Conservation (phyloP, 2,113 vertebrate genomes). For the Pluvianellus socialis region DNA sequence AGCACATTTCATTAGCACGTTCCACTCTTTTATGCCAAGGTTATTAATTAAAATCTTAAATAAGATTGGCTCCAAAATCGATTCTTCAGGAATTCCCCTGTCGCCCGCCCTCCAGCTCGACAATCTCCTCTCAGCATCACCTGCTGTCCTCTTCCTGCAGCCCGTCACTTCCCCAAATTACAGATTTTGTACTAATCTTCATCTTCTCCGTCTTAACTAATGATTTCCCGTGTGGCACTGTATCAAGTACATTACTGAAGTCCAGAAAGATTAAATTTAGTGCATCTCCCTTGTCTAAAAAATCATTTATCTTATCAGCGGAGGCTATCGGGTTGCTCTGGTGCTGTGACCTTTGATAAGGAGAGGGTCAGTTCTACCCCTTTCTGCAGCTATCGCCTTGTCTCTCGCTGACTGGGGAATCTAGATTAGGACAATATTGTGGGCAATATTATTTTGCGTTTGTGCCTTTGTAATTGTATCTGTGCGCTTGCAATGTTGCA, state of each 20-base stretch:
- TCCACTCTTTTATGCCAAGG: slow-evolving; percentile 40
- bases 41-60: slow-evolving; percentile 67
- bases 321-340: not conserved
- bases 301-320: not conserved
- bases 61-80: slow-evolving; percentile 47
- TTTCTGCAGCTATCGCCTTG: not conserved
- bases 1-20: slow-evolving; percentile 49
- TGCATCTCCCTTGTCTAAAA: not conserved
- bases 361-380: not conserved
- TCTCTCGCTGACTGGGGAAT: not conserved
- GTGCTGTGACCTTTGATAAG: not conserved
- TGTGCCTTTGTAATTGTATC: not conserved
- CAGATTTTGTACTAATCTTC: not conserved
- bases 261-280: slow-evolving; percentile 42
- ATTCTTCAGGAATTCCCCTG: slow-evolving; percentile 52
- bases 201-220: slow-evolving; percentile 26
- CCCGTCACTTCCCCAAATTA: not conserved
- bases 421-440: not conserved
- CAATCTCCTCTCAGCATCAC: not conserved
- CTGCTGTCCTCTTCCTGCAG: not conserved
- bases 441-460: not conserved
- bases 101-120: not conserved
- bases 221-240: slow-evolving; percentile 7
- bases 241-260: slow-evolving; percentile 3
- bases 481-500: not conserved